Conservation (phyloP, 2,797 vertebrate species). For the Muraenolepis orangiensis region DNA sequence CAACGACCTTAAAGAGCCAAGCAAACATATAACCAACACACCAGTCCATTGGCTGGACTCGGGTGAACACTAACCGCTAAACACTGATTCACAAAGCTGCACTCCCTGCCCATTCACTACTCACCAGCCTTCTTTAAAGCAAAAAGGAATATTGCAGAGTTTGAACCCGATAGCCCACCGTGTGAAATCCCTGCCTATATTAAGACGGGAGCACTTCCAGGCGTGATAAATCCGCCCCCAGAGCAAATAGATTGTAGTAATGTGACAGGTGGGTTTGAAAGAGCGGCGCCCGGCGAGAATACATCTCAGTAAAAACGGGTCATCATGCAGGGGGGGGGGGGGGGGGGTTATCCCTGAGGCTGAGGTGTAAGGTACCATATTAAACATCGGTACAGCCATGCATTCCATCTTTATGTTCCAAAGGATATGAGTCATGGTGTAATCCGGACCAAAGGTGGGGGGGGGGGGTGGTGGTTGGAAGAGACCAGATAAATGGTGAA, state of each 20-base stretch:
- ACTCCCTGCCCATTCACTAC: slow-evolving; percentile 39
- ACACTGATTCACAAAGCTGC: not conserved
- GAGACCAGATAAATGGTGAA: not conserved
- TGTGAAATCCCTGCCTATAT: slow-evolving; percentile 51
- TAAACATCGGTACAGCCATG: not conserved
- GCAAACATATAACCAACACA: not conserved
- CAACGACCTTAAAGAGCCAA: not conserved
- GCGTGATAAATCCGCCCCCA: slow-evolving; percentile 51
- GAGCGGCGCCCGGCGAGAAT: slow-evolving; percentile 18
- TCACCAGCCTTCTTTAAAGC: slow-evolving; percentile 52
- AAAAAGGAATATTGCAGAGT: slow-evolving; percentile 59
- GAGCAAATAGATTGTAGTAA: slow-evolving; percentile 43
- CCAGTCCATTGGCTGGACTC: not conserved
- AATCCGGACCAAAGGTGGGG: not conserved
- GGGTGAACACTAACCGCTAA: not conserved
- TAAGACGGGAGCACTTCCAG: slow-evolving; percentile 45
- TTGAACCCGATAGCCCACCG: slow-evolving; percentile 39
- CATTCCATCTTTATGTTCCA: not conserved
- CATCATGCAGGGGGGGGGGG: too few species aligned
- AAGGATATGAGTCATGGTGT: not conserved
- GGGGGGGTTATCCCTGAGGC: not conserved
- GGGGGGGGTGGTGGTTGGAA: not conserved
- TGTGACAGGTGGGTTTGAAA: slow-evolving; percentile 24
- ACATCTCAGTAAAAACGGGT: slow-evolving; percentile 14
- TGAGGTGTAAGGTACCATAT: not conserved